These are phyloP conservation scores for Lytechinus pictus DNA, from an alignment of 35 echinoderm and acorn worm species.

Conservation along the genomic window DNA sequence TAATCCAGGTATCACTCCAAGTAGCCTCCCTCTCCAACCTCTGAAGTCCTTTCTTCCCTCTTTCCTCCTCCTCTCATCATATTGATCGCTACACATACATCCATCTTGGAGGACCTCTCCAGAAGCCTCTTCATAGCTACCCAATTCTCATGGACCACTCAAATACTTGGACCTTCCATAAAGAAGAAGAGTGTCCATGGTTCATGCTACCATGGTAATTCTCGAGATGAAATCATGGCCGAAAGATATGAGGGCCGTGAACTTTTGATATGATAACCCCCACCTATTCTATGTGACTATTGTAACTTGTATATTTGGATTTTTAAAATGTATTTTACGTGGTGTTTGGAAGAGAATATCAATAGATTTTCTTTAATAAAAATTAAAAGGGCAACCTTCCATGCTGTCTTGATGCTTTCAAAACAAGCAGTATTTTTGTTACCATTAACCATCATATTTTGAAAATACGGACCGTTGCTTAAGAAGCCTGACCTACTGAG, in stretches of 20 bases:
- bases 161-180: not conserved
- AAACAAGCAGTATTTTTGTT: no score
- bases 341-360: no score
- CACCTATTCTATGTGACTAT: no score
- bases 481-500: no score
- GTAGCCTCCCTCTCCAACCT: not conserved
- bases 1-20: not conserved
- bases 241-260: not conserved
- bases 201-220: not conserved
- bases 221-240: not conserved
- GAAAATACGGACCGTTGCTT: no score
- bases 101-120: slow-evolving; percentile 7
- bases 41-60: slow-evolving; percentile 1
- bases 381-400: no score
- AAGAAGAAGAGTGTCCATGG: not conserved
- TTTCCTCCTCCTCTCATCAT: not conserved
- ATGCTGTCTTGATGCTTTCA: no score
- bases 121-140: not conserved
- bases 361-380: no score
- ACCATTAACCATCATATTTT: no score
- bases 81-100: slow-evolving; percentile 19
- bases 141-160: not conserved
- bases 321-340: no score
- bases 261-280: not conserved
- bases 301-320: no score